These are phyloP conservation scores for Tragelaphus strepsiceros DNA, from an alignment of 2,113 vertebrate species.

Conservation along the genomic window DNA sequence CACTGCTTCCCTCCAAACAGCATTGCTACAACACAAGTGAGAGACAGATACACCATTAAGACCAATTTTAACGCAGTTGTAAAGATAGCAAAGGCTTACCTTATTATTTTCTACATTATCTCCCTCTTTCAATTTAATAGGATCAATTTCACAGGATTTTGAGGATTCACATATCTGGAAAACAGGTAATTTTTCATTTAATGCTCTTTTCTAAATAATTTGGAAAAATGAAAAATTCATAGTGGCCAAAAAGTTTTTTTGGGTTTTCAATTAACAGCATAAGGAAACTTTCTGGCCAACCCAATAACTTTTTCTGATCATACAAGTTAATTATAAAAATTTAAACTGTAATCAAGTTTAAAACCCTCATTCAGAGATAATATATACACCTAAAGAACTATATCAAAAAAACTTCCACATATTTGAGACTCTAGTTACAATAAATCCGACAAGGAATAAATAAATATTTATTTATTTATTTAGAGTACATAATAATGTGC, in stretches of 20 bases:
- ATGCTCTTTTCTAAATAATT: background rate
- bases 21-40: background rate
- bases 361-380: background rate
- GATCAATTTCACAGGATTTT: slow-evolving; percentile 98
- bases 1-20: background rate
- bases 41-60: background rate
- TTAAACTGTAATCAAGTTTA: slow-evolving; percentile 8
- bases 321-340: slow-evolving; percentile 3
- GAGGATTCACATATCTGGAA: slow-evolving; percentile 94
- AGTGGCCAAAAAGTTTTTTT: background rate
- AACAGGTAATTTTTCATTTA: slow-evolving; percentile 52
- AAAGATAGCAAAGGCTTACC: slow-evolving; percentile 74
- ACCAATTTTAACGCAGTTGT: background rate
- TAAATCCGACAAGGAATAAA: background rate
- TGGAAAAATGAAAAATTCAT: background rate
- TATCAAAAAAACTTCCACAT: background rate
- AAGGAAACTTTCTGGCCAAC: background rate
- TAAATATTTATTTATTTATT: background rate
- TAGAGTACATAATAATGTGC: background rate
- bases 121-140: slow-evolving; percentile 93
- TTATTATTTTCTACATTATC: slow-evolving; percentile 96
- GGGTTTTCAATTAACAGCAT: background rate
- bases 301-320: background rate
- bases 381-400: background rate
- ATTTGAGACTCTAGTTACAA: background rate